phyloP scores from a whole-genome alignment of 2,797 vertebrate genomes.

The Urophycis tenuis region DNA sequence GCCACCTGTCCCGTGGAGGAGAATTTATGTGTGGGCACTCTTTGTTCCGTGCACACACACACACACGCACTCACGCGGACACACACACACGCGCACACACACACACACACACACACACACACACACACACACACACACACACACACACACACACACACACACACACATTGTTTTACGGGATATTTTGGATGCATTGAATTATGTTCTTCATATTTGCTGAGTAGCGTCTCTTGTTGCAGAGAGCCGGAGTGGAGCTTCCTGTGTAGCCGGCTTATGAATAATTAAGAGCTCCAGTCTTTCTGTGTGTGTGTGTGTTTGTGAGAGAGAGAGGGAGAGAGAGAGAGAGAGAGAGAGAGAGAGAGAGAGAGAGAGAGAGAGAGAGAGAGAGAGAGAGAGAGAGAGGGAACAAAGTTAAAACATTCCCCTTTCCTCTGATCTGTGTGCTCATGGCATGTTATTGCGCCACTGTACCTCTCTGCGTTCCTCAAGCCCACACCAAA shows the following conservation, averaged over 20 bases:
- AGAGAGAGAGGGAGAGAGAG: too few relatives aligned
- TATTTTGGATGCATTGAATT: slow-evolving; percentile 61
- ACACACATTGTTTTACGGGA: slow-evolving; percentile 14
- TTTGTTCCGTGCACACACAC: neutral
- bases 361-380: slow-evolving; percentile 50
- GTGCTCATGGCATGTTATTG: slow-evolving; percentile 29
- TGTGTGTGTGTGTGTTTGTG: too few relatives aligned
- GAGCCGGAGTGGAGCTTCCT: slow-evolving; percentile 59
- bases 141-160: slow-evolving; percentile 5
- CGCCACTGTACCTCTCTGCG: slow-evolving; percentile 27
- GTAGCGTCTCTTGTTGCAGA: slow-evolving; percentile 63
- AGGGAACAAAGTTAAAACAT: slow-evolving; percentile 60
- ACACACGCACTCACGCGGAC: slow-evolving; percentile 33
- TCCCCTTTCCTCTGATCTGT: slow-evolving; percentile 53
- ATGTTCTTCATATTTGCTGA: slow-evolving; percentile 63
- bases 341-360: slow-evolving; percentile 46
- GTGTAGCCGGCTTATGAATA: slow-evolving; percentile 68
- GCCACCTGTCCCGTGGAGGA: too few relatives aligned
- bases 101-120: slow-evolving; percentile 4
- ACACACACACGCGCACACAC: slow-evolving; percentile 28
- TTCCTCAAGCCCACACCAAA: slow-evolving; percentile 32
- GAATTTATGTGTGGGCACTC: too few relatives aligned
- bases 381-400: slow-evolving; percentile 16
- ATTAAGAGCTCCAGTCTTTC: slow-evolving; percentile 62
- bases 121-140: slow-evolving; percentile 12